Percentiles rank a stretch among this genome's conserved stretches.
Conservation (phyloP, 1,140 invertebrate genomes). For the Watersipora subatra region DNA sequence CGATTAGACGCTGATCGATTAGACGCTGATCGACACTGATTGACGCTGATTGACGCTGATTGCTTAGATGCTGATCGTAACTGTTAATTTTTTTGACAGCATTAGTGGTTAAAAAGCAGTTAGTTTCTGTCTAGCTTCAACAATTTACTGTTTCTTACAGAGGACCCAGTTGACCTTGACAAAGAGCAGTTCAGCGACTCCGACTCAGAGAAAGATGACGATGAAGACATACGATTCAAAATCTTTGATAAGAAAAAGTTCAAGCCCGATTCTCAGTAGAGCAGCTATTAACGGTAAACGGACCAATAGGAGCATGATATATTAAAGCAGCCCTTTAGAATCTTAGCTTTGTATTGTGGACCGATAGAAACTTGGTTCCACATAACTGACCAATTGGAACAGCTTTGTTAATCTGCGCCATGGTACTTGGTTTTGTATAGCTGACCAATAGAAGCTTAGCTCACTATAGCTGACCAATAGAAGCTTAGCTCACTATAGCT, state of each 20-base stretch:
- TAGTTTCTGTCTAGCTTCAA: neutral
- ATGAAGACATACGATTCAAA: neutral
- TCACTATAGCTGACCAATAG: too few relatives aligned
- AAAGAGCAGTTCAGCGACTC: neutral
- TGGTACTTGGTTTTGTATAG: too few relatives aligned
- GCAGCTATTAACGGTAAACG: neutral
- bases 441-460: too few relatives aligned
- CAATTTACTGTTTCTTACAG: neutral
- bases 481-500: too few relatives aligned
- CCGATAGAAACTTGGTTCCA: too few relatives aligned
- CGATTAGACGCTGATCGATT: too few relatives aligned
- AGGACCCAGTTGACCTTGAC: neutral
- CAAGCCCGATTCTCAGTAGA: neutral
- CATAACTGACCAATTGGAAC: too few relatives aligned
- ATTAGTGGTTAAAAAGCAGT: slow-evolving; percentile 9
- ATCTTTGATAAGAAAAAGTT: neutral
- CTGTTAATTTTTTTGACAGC: slow-evolving; percentile 9
- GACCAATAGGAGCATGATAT: too few relatives aligned
- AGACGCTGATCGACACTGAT: too few relatives aligned
- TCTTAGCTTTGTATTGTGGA: too few relatives aligned
- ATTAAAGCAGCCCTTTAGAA: too few relatives aligned
- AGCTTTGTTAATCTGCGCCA: too few relatives aligned
- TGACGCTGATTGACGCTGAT: neutral
- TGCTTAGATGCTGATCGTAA: slow-evolving; percentile 3
- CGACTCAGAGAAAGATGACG: neutral